phyloP scores from a whole-genome alignment of 2,888 invertebrate species.

The Drosophila subquinaria region DNA sequence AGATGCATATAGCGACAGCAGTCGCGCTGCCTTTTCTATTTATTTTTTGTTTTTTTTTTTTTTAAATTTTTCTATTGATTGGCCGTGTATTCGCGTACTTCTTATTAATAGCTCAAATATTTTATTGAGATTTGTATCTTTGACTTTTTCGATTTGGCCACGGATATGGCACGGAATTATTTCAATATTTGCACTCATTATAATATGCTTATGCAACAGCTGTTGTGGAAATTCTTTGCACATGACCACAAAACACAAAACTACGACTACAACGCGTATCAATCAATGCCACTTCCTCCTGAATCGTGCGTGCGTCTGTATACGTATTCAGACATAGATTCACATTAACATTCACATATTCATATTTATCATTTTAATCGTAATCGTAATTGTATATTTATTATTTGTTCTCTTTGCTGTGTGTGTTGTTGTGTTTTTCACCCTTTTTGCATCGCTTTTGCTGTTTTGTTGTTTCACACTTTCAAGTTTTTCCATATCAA shows the following conservation, averaged over 20 bases:
- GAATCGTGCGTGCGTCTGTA: constrained; percentile 21
- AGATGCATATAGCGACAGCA: constrained; percentile 16
- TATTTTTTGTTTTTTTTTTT: constrained; percentile 13
- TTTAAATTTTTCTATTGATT: constrained; percentile 57
- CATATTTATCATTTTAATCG: constrained; percentile 9
- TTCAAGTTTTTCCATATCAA: constrained; percentile 63
- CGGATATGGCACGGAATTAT: constrained; percentile 59
- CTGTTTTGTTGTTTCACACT: constrained; percentile 66
- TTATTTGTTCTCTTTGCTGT: constrained; percentile 15
- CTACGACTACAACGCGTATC: constrained; percentile 43
- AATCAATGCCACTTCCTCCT: constrained; percentile 74
- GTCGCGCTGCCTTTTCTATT: constrained; percentile 3
- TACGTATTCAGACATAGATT: constrained; percentile 7
- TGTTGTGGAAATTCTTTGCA: constrained; percentile 69
- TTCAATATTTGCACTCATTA: constrained; percentile 60
- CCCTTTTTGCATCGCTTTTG: constrained; percentile 35
- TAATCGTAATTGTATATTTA: constrained; percentile 22
- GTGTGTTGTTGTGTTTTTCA: constrained; percentile 29
- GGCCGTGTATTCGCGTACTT: constrained; percentile 66
- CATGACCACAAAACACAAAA: constrained; percentile 44
- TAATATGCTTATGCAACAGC: constrained; percentile 68
- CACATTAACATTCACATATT: constrained; percentile 7
- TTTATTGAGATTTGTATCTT: constrained; percentile 76
- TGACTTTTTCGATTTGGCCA: constrained; percentile 75
- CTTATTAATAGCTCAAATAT: constrained; percentile 77